These are phyloP conservation scores for Sweltsa coloradensis DNA, from an alignment of 1,140 invertebrate species.

Conservation along the genomic window DNA sequence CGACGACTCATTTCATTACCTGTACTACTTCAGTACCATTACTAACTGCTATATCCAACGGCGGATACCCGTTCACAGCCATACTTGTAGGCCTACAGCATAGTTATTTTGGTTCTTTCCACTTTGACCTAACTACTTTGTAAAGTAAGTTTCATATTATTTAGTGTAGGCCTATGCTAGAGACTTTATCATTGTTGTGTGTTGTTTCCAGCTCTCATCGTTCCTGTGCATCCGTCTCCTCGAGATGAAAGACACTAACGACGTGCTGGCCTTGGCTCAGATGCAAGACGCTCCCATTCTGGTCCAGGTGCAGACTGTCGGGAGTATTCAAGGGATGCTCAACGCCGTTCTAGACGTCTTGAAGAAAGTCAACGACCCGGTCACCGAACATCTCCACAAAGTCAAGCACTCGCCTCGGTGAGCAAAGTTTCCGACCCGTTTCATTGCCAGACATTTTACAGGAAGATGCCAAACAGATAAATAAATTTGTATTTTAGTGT, in stretches of 20 bases:
- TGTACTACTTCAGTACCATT: too few species aligned
- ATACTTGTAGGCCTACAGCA: too few species aligned
- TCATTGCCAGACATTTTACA: neutral
- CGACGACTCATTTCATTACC: too few species aligned
- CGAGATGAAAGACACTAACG: constrained; percentile 47
- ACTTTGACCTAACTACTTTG: too few species aligned
- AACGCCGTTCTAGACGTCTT: constrained; percentile 45
- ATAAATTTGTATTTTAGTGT: neutral
- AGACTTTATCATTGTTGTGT: too few species aligned
- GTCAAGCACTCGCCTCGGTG: constrained; percentile 71
- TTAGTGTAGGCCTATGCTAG: too few species aligned
- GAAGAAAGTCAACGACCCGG: constrained; percentile 45
- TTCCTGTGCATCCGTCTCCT: constrained; percentile 63
- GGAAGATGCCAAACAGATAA: neutral
- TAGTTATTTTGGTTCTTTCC: too few species aligned
- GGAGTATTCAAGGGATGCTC: constrained; percentile 43
- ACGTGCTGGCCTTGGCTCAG: constrained; percentile 37
- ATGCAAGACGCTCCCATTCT: constrained; percentile 39
- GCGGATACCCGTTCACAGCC: too few species aligned
- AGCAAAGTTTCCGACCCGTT: constrained; percentile 7
- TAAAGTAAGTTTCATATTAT: too few species aligned
- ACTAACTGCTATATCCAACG: too few species aligned
- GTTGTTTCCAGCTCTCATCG: constrained; percentile 51
- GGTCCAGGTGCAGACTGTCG: constrained; percentile 51
- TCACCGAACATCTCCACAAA: constrained; percentile 63